Conservation (phyloP, 2,888 invertebrate species). For the Drosophila acutilabella region DNA sequence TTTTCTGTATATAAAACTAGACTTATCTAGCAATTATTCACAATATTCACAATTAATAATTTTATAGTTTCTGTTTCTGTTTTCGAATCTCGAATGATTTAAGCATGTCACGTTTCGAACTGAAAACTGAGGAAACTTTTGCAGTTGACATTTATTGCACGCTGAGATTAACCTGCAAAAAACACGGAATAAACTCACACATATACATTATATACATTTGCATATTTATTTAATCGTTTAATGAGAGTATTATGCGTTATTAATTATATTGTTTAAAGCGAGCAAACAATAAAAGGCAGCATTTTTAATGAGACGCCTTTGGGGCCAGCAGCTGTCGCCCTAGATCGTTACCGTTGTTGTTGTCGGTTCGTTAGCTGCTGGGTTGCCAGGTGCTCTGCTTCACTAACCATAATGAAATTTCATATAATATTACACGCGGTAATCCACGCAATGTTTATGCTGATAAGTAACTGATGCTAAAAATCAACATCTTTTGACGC, state of each 20-base stretch:
- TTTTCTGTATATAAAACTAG: neutral
- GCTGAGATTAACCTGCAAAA: neutral
- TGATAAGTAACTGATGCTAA: conserved; percentile 38
- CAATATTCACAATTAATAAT: conserved; percentile 18
- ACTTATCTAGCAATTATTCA: conserved; percentile 8
- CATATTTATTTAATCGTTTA: conserved; percentile 48
- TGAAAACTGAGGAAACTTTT: neutral
- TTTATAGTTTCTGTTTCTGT: conserved; percentile 6
- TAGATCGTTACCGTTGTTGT: neutral
- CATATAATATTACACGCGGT: neutral
- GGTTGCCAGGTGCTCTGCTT: conserved; percentile 14
- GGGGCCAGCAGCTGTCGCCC: conserved; percentile 6
- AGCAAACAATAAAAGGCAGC: conserved; percentile 8
- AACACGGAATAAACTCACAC: conserved; percentile 1
- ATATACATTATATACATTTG: conserved; percentile 10
- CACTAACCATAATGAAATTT: conserved; percentile 35
- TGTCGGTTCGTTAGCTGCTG: neutral
- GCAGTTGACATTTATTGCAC: conserved; percentile 11
- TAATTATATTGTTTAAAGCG: conserved; percentile 50
- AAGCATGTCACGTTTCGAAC: conserved; percentile 28
- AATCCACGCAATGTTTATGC: conserved; percentile 10
- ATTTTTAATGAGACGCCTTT: conserved; percentile 32
- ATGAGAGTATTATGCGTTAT: conserved; percentile 42
- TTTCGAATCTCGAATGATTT: conserved; percentile 8
- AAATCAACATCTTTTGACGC: conserved; percentile 49